Conservation (phyloP, 2,888 invertebrate genomes). For the Cantharis lateralis region DNA sequence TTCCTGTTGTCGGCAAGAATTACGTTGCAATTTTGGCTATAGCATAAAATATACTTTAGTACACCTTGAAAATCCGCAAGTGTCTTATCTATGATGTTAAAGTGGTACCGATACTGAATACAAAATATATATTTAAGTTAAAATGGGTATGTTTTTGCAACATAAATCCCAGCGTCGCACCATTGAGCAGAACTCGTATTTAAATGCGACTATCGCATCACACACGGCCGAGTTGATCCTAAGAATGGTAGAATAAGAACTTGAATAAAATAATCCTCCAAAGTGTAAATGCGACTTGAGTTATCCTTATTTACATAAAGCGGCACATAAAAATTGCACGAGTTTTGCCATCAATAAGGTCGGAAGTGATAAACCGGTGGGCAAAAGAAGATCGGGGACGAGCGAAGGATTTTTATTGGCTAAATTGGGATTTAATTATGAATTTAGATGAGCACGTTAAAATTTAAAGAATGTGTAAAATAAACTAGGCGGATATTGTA, state of each 20-base stretch:
- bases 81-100: constrained; percentile 51
- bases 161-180: constrained; percentile 45
- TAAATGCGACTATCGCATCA: constrained; percentile 49
- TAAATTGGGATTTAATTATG: neutral
- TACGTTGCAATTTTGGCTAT: constrained; percentile 22
- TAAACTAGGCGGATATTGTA: neutral
- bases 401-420: neutral
- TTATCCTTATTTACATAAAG: constrained; percentile 18
- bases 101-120: constrained; percentile 50
- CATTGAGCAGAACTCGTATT: constrained; percentile 48
- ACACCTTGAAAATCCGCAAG: constrained; percentile 47
- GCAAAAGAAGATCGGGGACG: neutral
- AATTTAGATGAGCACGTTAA: neutral
- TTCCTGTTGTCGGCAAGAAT: neutral
- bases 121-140: constrained; percentile 50
- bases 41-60: constrained; percentile 47
- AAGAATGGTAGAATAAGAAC: constrained; percentile 37
- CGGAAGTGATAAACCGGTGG: neutral
- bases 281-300: constrained; percentile 31
- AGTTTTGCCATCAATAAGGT: neutral
- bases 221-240: constrained; percentile 45
- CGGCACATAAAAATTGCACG: constrained; percentile 22
- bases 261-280: constrained; percentile 40
- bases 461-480: neutral
- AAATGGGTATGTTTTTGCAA: constrained; percentile 43